A percentile compares a stretch with the other conserved stretches of the same genome.
Conservation (phyloP, 2,113 vertebrate species). For the Bubo blakistoni region DNA sequence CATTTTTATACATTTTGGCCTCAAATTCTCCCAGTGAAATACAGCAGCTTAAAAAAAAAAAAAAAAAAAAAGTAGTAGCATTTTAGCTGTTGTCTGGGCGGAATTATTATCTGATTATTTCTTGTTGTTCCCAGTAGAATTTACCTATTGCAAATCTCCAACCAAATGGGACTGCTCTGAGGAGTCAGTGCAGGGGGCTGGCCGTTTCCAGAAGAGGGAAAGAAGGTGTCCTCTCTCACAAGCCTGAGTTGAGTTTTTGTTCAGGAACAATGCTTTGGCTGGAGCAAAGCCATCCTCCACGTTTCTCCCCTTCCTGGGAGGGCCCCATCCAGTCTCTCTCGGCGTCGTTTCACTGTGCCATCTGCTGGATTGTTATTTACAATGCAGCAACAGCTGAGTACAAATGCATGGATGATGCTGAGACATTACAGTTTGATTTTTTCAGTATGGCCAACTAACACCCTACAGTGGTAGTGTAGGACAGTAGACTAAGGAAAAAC, state of each 20-base stretch:
- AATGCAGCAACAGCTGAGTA: neutral
- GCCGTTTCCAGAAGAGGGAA: neutral
- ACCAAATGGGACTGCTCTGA: rapidly evolving
- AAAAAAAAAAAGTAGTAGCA: neutral
- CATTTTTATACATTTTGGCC: neutral
- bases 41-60: neutral
- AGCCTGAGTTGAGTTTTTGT: neutral
- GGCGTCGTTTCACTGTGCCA: conserved; percentile 36
- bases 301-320: neutral
- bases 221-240: neutral
- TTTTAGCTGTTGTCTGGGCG: neutral
- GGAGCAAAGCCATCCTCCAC: neutral
- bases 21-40: neutral
- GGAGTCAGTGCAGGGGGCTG: neutral
- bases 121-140: neutral
- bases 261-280: neutral
- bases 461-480: neutral
- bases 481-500: neutral
- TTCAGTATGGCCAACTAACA: neutral
- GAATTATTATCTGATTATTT: neutral
- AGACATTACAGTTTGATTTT: neutral
- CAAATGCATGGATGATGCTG: neutral
- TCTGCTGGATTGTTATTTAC: conserved; percentile 44
- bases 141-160: neutral
- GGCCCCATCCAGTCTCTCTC: neutral